A percentile compares a stretch with the other conserved stretches of the same genome.
phyloP scores from a whole-genome alignment of 2,113 vertebrate species.

The Sander vitreus region DNA sequence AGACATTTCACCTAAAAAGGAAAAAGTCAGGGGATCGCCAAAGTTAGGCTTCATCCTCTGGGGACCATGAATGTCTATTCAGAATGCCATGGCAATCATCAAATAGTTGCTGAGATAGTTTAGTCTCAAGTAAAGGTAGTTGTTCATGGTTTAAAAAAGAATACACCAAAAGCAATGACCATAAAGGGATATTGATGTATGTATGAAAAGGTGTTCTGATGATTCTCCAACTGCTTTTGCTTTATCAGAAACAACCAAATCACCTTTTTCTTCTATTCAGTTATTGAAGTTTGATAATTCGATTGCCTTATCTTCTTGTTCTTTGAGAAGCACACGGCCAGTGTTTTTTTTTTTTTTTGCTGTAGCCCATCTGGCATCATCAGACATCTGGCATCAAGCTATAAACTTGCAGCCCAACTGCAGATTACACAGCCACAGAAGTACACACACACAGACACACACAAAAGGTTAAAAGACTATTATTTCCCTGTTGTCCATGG shows the following conservation, averaged over 20 bases:
- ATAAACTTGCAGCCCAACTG: not conserved
- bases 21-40: not conserved
- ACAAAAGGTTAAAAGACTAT: not conserved
- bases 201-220: not conserved
- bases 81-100: not conserved
- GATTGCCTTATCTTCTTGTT: too few species aligned
- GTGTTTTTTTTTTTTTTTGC: not conserved
- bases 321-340: not conserved
- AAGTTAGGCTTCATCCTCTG: not conserved
- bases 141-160: not conserved
- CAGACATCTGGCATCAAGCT: too few species aligned
- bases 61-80: not conserved
- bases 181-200: not conserved
- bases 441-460: not conserved
- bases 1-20: not conserved
- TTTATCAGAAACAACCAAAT: not conserved
- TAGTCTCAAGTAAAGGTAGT: not conserved
- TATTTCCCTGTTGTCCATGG: not conserved
- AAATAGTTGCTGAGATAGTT: not conserved
- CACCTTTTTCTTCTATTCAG: not conserved
- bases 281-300: too few species aligned
- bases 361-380: not conserved
- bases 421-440: not conserved
- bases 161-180: too few species aligned
- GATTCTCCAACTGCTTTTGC: not conserved